Base-by-base conservation (phyloP, 2,888 invertebrate genomes). In the Pterostichus madidus region DNA sequence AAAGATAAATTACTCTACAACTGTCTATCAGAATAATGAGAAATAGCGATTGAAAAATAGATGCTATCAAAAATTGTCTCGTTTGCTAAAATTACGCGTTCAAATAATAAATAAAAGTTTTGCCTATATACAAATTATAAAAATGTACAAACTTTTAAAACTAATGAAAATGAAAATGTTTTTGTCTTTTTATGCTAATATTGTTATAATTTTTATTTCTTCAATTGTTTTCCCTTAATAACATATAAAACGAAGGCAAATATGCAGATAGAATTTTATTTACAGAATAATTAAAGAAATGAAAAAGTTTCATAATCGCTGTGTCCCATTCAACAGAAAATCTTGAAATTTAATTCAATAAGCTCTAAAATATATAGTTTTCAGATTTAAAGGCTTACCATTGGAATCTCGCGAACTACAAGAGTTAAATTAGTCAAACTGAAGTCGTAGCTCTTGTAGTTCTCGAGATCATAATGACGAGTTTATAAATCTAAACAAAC, bases 21-120 rank as follows among this genome's bases (percentile, higher is more conserved):
- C 17, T 17, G 56, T 17, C 44, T 17, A 39, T 44, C 44, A 71
- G 39, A 71, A 44, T 64, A 35, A 64, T 71, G 68, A 71, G 68
- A 46, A 71, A 46, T 71, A 71, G 68, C 68, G 68, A 71, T 44
- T 64, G 68, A 10, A 71, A 71, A 15, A 44, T 61, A 15, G n/a
- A 64, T 56, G 15, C 35, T 32, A 17, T 56, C 15, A 56, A 6
- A 56, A 56, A 56, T 56, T 11, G 5, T 17, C 5, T 15, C 17
- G 39, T 8, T 39, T 39, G 24, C 31, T 1, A 13, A 11, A 13
- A 49, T 49, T 49, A 56, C 15, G 8, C 8, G 61, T 44, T 71
- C 44, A 71, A 71, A 71, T 68, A 68, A 68, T 44, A 44, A 39
- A 71, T 71, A 64, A 64, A 64, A 15, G 11, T 31, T 56, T 10